A percentile compares a stretch with the other conserved stretches of the same genome.
phyloP scores from a whole-genome alignment of 2,888 invertebrate species.

The Psococerastis gibbosa region DNA sequence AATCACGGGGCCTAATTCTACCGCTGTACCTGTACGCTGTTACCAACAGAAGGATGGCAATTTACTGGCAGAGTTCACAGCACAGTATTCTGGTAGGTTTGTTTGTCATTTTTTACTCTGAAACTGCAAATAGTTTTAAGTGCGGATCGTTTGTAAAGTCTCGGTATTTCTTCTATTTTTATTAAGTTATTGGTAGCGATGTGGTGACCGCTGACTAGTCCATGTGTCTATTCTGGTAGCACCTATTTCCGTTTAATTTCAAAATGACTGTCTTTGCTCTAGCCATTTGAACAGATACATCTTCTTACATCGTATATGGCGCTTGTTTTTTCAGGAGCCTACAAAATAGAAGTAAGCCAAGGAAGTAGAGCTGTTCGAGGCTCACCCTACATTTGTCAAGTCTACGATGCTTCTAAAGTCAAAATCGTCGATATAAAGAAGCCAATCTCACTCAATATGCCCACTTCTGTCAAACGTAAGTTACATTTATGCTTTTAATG shows the following conservation, averaged over 20 bases:
- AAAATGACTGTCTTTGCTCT: too few relatives aligned
- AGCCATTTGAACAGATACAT: slow-evolving; percentile 1
- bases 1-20: slow-evolving; percentile 59
- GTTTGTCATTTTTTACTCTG: neutral
- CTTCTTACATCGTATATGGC: neutral
- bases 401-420: slow-evolving; percentile 73
- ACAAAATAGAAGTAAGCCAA: slow-evolving; percentile 66
- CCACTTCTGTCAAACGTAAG: slow-evolving; percentile 60
- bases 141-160: too few relatives aligned
- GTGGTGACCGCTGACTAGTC: too few relatives aligned
- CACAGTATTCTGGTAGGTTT: slow-evolving; percentile 46
- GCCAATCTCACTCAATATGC: slow-evolving; percentile 62
- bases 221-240: too few relatives aligned
- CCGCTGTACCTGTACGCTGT: slow-evolving; percentile 74
- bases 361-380: slow-evolving; percentile 78
- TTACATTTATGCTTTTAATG: too few relatives aligned
- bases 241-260: too few relatives aligned
- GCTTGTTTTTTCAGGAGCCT: slow-evolving; percentile 24
- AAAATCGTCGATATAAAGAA: slow-evolving; percentile 55
- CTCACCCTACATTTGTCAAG: slow-evolving; percentile 85
- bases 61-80: slow-evolving; percentile 82
- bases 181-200: neutral
- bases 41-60: slow-evolving; percentile 94
- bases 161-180: slow-evolving; percentile 8
- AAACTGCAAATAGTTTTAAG: too few relatives aligned